Conservation (phyloP, 2,113 vertebrate genomes). For the Phodopus roborovskii region DNA sequence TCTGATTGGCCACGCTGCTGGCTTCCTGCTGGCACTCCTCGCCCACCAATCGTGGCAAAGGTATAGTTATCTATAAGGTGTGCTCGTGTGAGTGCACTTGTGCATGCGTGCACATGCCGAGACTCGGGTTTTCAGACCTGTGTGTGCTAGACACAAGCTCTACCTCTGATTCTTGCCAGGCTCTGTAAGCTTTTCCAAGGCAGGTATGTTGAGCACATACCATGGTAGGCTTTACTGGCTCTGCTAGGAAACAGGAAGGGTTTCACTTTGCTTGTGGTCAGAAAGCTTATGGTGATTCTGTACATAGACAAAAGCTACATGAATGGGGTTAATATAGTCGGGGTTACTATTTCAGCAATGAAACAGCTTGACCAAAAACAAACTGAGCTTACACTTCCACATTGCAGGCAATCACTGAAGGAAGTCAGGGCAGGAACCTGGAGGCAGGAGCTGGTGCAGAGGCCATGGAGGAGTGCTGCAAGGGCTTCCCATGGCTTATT, state of each 20-base stretch:
- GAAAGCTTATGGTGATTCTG: not conserved
- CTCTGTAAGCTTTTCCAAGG: not conserved
- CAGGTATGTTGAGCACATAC: not conserved
- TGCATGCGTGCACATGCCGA: not conserved
- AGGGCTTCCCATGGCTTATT: not conserved
- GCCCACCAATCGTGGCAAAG: conserved; percentile 83
- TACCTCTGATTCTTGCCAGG: not conserved
- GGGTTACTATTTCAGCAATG: not conserved
- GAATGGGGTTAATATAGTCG: not conserved
- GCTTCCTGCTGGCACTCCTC: conserved; percentile 83
- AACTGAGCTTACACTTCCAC: not conserved
- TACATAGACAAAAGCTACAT: not conserved
- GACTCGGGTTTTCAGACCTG: not conserved
- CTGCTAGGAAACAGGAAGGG: not conserved
- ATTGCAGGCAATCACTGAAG: not conserved
- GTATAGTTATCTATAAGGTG: conserved; percentile 64
- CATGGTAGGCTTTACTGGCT: not conserved
- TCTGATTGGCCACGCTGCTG: conserved; percentile 76
- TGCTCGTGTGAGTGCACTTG: not conserved
- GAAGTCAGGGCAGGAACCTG: not conserved
- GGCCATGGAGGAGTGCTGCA: not conserved
- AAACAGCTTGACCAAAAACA: not conserved
- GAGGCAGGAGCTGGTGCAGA: not conserved
- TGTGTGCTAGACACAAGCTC: not conserved
- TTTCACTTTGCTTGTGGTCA: not conserved